A percentile compares a stretch with the other conserved stretches of the same genome.
phyloP scores from a whole-genome alignment of 2,888 invertebrate species.

The Callosobruchus maculatus region DNA sequence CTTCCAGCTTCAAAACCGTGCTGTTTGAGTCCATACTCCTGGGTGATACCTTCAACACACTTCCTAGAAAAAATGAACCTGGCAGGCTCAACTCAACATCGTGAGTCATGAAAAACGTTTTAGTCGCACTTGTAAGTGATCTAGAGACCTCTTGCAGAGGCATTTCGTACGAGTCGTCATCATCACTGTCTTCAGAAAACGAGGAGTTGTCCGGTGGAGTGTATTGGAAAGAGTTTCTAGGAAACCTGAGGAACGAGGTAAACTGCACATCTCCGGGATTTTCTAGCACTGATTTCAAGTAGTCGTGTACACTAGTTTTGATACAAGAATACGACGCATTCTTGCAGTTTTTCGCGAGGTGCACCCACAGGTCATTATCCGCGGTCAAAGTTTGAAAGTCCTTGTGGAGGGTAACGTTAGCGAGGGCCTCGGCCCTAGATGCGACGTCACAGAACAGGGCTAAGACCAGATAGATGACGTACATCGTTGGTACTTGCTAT shows the following conservation, averaged over 20 bases:
- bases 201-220: conserved; percentile 41
- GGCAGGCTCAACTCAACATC: conserved; percentile 72
- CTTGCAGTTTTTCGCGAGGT: conserved; percentile 67
- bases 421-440: background rate
- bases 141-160: conserved; percentile 75
- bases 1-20: conserved; percentile 69
- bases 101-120: conserved; percentile 72
- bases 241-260: conserved; percentile 57
- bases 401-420: background rate
- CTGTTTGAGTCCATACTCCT: conserved; percentile 70
- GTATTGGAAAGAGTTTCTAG: conserved; percentile 36
- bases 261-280: conserved; percentile 40
- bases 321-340: conserved; percentile 68
- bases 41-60: conserved; percentile 70
- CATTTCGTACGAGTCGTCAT: conserved; percentile 41
- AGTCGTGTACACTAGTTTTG: conserved; percentile 72
- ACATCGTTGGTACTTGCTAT: background rate
- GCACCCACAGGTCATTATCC: conserved; percentile 70
- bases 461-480: background rate
- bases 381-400: conserved; percentile 22
- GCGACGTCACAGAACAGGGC: background rate
- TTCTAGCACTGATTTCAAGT: conserved; percentile 64
- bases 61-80: conserved; percentile 69
- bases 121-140: conserved; percentile 61
- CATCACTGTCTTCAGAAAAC: conserved; percentile 40